A percentile compares a stretch with the other conserved stretches of the same genome.
phyloP scores from a whole-genome alignment of 2,797 vertebrate genomes.

The Hemitrygon akajei region DNA sequence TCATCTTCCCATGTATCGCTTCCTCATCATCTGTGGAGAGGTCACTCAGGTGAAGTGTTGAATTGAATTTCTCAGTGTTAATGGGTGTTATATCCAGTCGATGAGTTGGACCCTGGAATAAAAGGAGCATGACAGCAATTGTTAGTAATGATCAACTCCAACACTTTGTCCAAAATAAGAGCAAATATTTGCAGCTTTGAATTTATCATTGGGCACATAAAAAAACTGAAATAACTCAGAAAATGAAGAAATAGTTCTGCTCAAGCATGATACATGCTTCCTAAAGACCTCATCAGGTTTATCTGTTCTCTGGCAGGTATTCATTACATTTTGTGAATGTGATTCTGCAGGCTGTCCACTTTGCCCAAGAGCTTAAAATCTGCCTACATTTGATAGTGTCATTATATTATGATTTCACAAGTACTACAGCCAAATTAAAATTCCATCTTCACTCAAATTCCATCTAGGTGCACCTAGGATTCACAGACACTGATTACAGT shows the following conservation, averaged over 20 bases:
- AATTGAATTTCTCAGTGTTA: conserved; percentile 60
- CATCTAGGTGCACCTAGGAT: background rate
- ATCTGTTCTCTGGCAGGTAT: background rate
- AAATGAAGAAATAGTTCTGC: background rate
- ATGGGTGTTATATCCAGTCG: conserved; percentile 62
- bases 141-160: background rate
- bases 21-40: conserved; percentile 77
- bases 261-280: background rate
- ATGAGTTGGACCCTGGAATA: conserved; percentile 65
- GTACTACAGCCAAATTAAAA: background rate
- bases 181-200: background rate
- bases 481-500: background rate
- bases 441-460: background rate
- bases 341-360: background rate
- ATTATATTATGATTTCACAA: background rate
- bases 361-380: background rate
- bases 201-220: background rate
- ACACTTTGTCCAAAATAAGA: background rate
- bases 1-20: conserved; percentile 63
- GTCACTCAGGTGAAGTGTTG: conserved; percentile 68
- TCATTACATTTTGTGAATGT: background rate
- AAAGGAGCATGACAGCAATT: background rate
- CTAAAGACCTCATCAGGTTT: background rate
- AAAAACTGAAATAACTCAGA: background rate
- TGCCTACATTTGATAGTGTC: background rate